A percentile compares a stretch with the other conserved stretches of the same genome.
Evolutionary conservation across 2,113 vertebrate genomes (phyloP).

Genomic region (Forbesichthys agassizii): DNA sequence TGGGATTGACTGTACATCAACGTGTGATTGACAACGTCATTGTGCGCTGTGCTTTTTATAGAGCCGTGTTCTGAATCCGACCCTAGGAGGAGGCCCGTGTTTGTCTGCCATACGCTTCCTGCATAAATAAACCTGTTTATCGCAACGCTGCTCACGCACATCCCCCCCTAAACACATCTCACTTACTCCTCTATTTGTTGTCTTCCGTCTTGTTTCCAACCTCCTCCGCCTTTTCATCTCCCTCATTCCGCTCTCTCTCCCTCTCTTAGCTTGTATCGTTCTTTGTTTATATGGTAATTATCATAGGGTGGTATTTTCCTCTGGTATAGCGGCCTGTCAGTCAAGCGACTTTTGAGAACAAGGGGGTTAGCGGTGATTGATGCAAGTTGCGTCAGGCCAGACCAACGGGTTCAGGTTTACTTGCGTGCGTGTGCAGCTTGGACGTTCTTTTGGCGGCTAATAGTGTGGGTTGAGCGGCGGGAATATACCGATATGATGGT

Average conservation of each 20-base stretch:
- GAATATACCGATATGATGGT: slow-evolving; percentile 24
- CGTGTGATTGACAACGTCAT: slow-evolving; percentile 61
- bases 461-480: slow-evolving; percentile 48
- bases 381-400: slow-evolving; percentile 10
- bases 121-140: slow-evolving; percentile 73
- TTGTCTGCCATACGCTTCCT: slow-evolving; percentile 57
- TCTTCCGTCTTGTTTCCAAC: slow-evolving; percentile 15
- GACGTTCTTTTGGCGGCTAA: slow-evolving; percentile 41
- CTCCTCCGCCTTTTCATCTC: slow-evolving; percentile 40
- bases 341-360: slow-evolving; percentile 28
- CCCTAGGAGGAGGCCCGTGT: slow-evolving; percentile 57
- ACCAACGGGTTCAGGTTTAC: slow-evolving; percentile 42
- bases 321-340: not conserved
- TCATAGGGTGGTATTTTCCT: slow-evolving; percentile 27
- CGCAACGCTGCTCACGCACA: slow-evolving; percentile 28
- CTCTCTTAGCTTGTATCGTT: slow-evolving; percentile 27
- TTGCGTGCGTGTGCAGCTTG: slow-evolving; percentile 39
- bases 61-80: slow-evolving; percentile 61
- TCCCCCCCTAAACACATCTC: slow-evolving; percentile 19
- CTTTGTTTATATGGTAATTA: slow-evolving; percentile 59
- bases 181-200: slow-evolving; percentile 37
- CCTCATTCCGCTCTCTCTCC: slow-evolving; percentile 38
- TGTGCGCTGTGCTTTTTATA: slow-evolving; percentile 62
- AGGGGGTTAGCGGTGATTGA: slow-evolving; percentile 51
- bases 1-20: slow-evolving; percentile 60